These are phyloP conservation scores for Chymomyza caudatula DNA, from an alignment of 2,888 invertebrate species.

Conservation along the genomic window DNA sequence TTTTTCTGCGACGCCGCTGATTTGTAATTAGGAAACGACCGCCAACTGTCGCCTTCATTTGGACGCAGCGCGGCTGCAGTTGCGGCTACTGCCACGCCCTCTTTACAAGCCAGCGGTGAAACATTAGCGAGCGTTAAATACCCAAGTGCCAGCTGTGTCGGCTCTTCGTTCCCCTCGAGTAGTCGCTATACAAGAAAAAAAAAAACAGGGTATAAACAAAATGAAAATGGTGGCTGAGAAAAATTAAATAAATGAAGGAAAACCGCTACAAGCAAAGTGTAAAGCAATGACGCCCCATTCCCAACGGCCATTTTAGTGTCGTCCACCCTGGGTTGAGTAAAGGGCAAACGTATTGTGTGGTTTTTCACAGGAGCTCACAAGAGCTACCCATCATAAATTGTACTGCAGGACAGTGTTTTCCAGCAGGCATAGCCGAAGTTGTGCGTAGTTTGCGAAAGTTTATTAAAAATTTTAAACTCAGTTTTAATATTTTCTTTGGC, in stretches of 20 bases:
- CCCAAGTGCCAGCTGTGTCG: conserved; percentile 72
- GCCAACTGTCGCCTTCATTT: conserved; percentile 71
- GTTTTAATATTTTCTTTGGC: conserved; percentile 53
- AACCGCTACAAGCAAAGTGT: conserved; percentile 67
- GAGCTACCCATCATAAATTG: conserved; percentile 20
- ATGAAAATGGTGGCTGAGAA: conserved; percentile 33
- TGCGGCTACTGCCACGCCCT: conserved; percentile 55
- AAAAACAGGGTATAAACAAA: neutral
- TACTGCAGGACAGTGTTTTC: conserved; percentile 11
- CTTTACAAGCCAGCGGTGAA: conserved; percentile 57
- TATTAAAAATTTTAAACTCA: conserved; percentile 72
- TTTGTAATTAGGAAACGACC: conserved; percentile 76
- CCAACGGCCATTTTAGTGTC: conserved; percentile 41
- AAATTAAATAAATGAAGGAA: conserved; percentile 66
- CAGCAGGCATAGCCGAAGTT: conserved; percentile 33
- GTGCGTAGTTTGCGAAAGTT: conserved; percentile 53
- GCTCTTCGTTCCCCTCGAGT: conserved; percentile 3
- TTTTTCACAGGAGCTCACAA: conserved; percentile 21
- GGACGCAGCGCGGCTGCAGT: conserved; percentile 20
- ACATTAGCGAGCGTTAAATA: conserved; percentile 71
- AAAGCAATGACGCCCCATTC: conserved; percentile 63
- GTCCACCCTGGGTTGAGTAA: conserved; percentile 29
- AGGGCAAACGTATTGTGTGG: conserved; percentile 45
- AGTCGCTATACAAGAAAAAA: neutral
- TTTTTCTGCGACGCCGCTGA: conserved; percentile 59